Evolutionary conservation across 2,888 invertebrate genomes (phyloP).

Genomic region (Pollenia griseotomentosa): DNA sequence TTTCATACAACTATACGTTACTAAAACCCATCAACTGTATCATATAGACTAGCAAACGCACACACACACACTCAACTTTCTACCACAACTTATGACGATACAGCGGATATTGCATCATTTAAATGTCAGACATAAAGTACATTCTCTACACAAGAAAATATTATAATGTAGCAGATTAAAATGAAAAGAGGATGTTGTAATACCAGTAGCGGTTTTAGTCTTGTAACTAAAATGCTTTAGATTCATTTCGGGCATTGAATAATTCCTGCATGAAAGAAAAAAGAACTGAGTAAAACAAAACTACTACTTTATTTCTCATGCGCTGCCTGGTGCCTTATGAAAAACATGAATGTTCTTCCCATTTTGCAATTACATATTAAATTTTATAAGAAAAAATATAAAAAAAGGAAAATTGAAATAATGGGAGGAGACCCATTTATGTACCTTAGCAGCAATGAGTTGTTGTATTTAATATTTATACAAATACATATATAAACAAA

Average conservation of each 20-base stretch:
- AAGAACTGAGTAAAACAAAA: not conserved
- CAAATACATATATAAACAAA: constrained; percentile 49
- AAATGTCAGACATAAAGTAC: constrained; percentile 80
- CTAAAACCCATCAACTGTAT: not conserved
- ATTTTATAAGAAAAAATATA: constrained; percentile 46
- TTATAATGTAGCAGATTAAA: constrained; percentile 56
- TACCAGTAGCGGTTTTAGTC: constrained; percentile 35
- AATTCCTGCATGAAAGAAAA: constrained; percentile 1
- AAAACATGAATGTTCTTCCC: constrained; percentile 26
- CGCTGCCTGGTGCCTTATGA: not conserved
- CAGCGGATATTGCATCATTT: constrained; percentile 81
- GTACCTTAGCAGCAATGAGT: constrained; percentile 18
- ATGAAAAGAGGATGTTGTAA: constrained; percentile 31
- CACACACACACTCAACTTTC: not conserved
- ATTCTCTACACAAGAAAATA: constrained; percentile 71
- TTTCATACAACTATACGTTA: not conserved
- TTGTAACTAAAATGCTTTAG: constrained; percentile 37
- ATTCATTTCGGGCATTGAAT: constrained; percentile 40
- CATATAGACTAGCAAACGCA: not conserved
- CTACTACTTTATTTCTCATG: not conserved
- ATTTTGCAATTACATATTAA: constrained; percentile 44
- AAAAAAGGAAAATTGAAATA: constrained; percentile 8
- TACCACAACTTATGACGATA: constrained; percentile 41
- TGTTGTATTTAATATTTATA: constrained; percentile 48
- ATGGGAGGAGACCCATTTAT: constrained; percentile 44